phyloP scores from a whole-genome alignment of 2,888 invertebrate species.

The Pimpla rufipes region DNA sequence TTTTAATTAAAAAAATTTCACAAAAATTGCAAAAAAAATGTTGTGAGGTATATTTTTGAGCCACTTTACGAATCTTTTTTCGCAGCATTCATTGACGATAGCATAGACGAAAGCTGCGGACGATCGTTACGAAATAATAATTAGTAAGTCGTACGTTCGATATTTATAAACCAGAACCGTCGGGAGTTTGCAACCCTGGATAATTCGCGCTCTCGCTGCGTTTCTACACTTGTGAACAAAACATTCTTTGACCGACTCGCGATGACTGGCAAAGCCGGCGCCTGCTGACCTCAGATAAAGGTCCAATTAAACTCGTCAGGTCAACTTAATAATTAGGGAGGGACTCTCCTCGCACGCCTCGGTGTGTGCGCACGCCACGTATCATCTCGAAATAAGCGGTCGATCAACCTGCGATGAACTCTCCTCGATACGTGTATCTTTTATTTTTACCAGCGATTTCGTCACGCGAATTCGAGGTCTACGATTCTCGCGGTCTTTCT shows the following conservation, averaged over 20 bases:
- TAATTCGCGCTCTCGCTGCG: slow-evolving; percentile 26
- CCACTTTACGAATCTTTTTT: no score
- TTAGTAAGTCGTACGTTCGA: no score
- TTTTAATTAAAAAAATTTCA: no score
- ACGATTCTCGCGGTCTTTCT: background rate
- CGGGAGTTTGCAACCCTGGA: background rate
- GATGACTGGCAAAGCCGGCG: slow-evolving; percentile 62
- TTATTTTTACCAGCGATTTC: slow-evolving; percentile 4
- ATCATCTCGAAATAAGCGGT: slow-evolving; percentile 54
- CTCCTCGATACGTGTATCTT: background rate
- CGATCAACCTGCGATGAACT: slow-evolving; percentile 57
- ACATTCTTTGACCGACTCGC: slow-evolving; percentile 72
- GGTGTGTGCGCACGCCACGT: slow-evolving; percentile 9
- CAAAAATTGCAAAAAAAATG: no score
- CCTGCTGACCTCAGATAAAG: slow-evolving; percentile 78
- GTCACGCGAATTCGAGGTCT: slow-evolving; percentile 10
- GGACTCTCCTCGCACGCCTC: slow-evolving; percentile 65
- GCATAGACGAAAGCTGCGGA: no score
- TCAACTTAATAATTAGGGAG: slow-evolving; percentile 79
- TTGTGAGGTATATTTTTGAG: no score
- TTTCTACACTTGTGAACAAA: slow-evolving; percentile 72
- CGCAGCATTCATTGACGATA: no score
- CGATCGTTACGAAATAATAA: no score
- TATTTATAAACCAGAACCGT: no score
- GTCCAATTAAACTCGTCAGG: slow-evolving; percentile 78